Conservation (phyloP, 2,888 invertebrate species). For the Cyclophora albipunctata region DNA sequence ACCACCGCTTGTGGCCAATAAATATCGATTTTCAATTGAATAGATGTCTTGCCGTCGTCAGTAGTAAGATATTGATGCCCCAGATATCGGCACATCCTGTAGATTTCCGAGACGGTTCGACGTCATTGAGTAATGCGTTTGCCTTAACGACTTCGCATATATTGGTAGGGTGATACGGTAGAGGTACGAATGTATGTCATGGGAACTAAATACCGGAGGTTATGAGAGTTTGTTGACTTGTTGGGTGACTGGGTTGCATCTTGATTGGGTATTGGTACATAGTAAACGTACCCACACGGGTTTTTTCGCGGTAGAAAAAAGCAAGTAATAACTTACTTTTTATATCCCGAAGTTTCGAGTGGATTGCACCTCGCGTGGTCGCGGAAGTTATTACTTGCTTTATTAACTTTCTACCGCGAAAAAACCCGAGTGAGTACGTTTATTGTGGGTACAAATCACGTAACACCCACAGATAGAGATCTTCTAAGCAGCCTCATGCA, state of each 20-base stretch:
- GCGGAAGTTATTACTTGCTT: too few species aligned
- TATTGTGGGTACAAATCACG: too few species aligned
- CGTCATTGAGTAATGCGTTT: slow-evolving; percentile 44
- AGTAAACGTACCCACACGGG: too few species aligned
- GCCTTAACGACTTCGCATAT: slow-evolving; percentile 42
- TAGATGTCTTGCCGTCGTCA: slow-evolving; percentile 36
- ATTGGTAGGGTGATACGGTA: slow-evolving; percentile 17
- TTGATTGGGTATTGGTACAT: too few species aligned
- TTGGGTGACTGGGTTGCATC: neutral
- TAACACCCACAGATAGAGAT: too few species aligned
- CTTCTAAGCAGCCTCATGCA: too few species aligned
- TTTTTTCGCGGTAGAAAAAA: too few species aligned
- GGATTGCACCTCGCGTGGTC: too few species aligned
- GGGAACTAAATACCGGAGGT: neutral
- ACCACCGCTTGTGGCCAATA: slow-evolving; percentile 34
- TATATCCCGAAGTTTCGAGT: too few species aligned
- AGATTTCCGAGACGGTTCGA: slow-evolving; percentile 40
- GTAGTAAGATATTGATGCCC: slow-evolving; percentile 43
- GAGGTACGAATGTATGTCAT: slow-evolving; percentile 13
- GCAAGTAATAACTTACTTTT: too few species aligned
- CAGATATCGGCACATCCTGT: slow-evolving; percentile 52
- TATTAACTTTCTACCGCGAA: too few species aligned
- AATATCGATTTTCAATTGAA: slow-evolving; percentile 39
- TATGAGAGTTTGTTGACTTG: neutral
- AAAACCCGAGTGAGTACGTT: too few species aligned